Base-by-base conservation (phyloP, 2,888 invertebrate species). In the Carcina quercana region DNA sequence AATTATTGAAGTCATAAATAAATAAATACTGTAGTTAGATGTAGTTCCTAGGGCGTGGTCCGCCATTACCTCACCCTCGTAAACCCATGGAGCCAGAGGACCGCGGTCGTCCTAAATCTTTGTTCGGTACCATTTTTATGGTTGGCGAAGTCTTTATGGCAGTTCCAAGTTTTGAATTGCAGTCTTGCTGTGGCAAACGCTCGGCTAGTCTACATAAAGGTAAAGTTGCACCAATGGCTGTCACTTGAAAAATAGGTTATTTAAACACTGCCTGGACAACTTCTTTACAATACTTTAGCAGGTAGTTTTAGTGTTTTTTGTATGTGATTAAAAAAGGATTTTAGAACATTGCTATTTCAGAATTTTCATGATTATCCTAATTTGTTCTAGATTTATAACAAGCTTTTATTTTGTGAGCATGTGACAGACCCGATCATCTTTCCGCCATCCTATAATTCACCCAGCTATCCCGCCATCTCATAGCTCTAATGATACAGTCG, bases 401-500 rank as follows among this genome's bases (percentile, higher is more conserved):
- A 42, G 21, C n/a, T n/a, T n/a, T n/a, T n/a, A n/a, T n/a, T n/a
- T n/a, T n/a, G n/a, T n/a, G n/a, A n/a, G n/a, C n/a, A n/a, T n/a
- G n/a, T n/a, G n/a, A n/a, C n/a, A n/a, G 3, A 26, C 32, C 24
- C 15, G 35, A 13, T 40, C 37, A 45, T 47, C 46, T 38, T 45
- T 54, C 46, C 45, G 43, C 43, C 35, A 37, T 43, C 47, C n/a
- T n/a, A 59, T 70, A 64, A 65, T 55, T 65, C 59, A 60, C 46
- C 42, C 38, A 34, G 45, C 49, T 56, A 51, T 53, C 44, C 50
- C 40, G 35, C 49, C 43, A 49, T 57, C 55, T 57, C 59, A 59
- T 63, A 40, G 40, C 45, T 47, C 59, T 71, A 71, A 72, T 74
- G 62, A 72, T 64, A 69, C 50, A 61, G 62, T 51, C 54, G 42